These are phyloP conservation scores for Podocnemis expansa DNA, from an alignment of 2,113 vertebrate species.

Conservation along the genomic window DNA sequence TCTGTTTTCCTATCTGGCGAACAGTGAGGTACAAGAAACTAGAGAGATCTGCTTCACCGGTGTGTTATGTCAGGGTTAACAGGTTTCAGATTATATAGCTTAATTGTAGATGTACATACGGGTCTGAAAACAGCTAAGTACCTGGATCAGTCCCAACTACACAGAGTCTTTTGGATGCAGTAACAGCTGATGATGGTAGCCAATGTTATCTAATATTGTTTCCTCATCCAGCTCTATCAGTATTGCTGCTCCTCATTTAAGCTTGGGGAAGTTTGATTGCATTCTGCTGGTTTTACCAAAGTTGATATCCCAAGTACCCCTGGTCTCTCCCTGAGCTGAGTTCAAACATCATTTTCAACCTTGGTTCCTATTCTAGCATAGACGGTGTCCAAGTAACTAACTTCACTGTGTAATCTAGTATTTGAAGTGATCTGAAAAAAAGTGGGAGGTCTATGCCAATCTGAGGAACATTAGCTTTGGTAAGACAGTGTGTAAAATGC, in stretches of 20 bases:
- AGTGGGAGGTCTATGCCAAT: neutral
- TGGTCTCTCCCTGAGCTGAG: neutral
- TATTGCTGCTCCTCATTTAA: slow-evolving; percentile 8
- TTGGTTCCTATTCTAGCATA: neutral
- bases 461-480: neutral
- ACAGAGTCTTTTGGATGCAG: neutral
- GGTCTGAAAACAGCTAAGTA: neutral
- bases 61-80: neutral
- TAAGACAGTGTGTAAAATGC: too few species aligned
- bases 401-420: neutral
- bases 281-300: neutral
- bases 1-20: neutral
- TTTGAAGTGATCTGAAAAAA: neutral
- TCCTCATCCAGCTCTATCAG: neutral
- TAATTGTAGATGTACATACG: neutral
- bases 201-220: neutral
- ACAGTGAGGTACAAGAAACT: neutral
- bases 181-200: neutral
- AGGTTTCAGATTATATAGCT: neutral
- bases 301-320: neutral
- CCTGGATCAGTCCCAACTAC: neutral
- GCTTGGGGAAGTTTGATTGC: neutral
- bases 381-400: neutral
- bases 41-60: neutral
- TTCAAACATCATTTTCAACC: neutral